Base-by-base conservation (phyloP, 2,888 invertebrate genomes). In the Exocentrus adspersus region DNA sequence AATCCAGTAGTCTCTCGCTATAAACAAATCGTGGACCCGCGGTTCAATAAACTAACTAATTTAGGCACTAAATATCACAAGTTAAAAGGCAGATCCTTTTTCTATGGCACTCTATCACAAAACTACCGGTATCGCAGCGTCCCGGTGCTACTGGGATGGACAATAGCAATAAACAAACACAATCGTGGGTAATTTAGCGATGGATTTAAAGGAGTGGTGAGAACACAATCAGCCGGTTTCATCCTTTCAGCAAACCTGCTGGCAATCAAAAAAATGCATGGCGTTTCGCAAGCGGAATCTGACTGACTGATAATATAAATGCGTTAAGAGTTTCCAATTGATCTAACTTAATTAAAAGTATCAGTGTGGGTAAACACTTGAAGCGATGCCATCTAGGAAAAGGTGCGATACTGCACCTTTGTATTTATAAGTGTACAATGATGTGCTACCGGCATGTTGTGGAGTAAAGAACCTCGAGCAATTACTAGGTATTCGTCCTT, bases 401-500 rank as follows among this genome's bases (percentile, higher is more conserved):
- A 64, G 60, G 46, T 54, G 59, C 59, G 52, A 58, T 64, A 56
- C 63, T 45, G 9, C 28, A 48, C 41, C 37, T n/a, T n/a, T 48
- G 48, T 48, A 52, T 30, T 48, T 61, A 50, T 28, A 24, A 24
- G 24, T 37, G 46, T 42, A 30, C 24, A 24, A 61, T 24, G 14
- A 37, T 37, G 12, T 37, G 37, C 42, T 52, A 45, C 45, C 43
- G 51, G 62, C 51, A 56, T 37, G 45, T 37, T n/a, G 12, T 45
- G 43, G 24, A 51, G 64, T 60, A 54, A 67, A 67, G 67, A 62
- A 64, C 57, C 60, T 62, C 56, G 56, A 51, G 60, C 52, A 62
- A 62, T 62, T 67, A 24, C 56, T 60, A 64, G 60, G 60, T 67
- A 51, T 64, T 58, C 58, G 67, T 67, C 67, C 67, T 67, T 64